phyloP scores from a whole-genome alignment of 2,888 invertebrate genomes.

The Athalia circularis region DNA sequence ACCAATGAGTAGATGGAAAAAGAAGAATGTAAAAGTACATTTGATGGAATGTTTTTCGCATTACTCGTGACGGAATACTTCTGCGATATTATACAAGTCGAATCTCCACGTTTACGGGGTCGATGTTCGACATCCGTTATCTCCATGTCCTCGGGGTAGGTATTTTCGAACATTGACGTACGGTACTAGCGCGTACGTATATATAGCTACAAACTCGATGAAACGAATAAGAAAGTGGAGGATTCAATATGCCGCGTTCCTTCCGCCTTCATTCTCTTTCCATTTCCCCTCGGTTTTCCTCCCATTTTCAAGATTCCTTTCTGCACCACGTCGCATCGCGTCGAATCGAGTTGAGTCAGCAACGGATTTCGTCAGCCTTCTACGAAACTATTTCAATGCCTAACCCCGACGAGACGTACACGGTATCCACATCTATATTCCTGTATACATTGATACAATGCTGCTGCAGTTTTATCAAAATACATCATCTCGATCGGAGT shows the following conservation, averaged over 20 bases:
- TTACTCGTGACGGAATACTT: too few relatives aligned
- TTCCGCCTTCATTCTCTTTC: conserved; percentile 15
- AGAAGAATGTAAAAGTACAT: too few relatives aligned
- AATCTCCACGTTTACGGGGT: background rate
- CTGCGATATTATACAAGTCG: too few relatives aligned
- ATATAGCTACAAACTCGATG: conserved; percentile 1
- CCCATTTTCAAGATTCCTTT: background rate
- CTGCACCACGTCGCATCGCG: background rate
- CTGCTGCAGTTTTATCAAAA: too few relatives aligned
- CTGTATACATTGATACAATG: background rate
- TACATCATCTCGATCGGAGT: too few relatives aligned
- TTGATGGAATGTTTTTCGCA: too few relatives aligned
- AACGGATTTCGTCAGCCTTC: conserved; percentile 23
- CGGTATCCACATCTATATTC: background rate
- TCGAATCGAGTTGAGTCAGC: conserved; percentile 4
- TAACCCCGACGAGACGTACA: background rate
- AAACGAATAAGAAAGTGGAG: conserved; percentile 31
- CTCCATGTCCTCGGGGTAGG: conserved; percentile 4
- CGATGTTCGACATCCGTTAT: conserved; percentile 20
- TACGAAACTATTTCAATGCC: conserved; percentile 25
- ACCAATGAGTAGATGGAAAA: too few relatives aligned
- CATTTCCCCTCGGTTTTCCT: conserved; percentile 3
- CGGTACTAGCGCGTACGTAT: background rate
- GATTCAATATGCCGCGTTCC: conserved; percentile 30
- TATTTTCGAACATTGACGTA: conserved; percentile 12